phyloP scores from a whole-genome alignment of 2,888 invertebrate genomes.

The Anthrax anthrax region DNA sequence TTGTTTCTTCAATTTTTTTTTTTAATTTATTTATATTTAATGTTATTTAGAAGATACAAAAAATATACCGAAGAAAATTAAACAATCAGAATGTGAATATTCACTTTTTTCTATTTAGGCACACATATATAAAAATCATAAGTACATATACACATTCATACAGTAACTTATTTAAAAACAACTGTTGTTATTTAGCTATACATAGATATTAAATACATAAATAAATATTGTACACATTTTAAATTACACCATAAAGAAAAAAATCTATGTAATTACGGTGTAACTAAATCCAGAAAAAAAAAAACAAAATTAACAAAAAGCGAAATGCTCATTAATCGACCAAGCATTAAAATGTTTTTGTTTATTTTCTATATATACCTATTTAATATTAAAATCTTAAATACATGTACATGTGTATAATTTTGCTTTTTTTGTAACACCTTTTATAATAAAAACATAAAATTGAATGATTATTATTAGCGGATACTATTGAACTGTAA shows the following conservation, averaged over 20 bases:
- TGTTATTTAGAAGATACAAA: not conserved
- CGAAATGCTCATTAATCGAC: not conserved
- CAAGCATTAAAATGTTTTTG: not conserved
- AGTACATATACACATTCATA: not conserved
- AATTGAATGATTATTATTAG: no score
- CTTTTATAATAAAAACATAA: no score
- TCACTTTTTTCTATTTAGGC: not conserved
- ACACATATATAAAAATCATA: no score
- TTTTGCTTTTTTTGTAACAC: no score
- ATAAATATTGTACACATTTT: no score
- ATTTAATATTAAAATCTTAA: no score
- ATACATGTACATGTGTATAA: no score
- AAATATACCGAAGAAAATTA: not conserved
- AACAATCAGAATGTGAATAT: not conserved
- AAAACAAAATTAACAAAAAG: no score
- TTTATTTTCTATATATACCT: no score
- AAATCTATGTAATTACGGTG: not conserved
- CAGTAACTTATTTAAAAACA: not conserved
- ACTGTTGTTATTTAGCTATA: no score
- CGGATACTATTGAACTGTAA: no score
- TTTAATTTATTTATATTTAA: not conserved
- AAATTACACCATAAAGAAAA: not conserved
- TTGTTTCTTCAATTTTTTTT: conserved; percentile 4
- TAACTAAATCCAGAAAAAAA: not conserved
- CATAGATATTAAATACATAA: no score